A percentile compares a stretch with the other conserved stretches of the same genome.
Conservation (phyloP, 2,888 invertebrate genomes). For the Drosophila ezoana region DNA sequence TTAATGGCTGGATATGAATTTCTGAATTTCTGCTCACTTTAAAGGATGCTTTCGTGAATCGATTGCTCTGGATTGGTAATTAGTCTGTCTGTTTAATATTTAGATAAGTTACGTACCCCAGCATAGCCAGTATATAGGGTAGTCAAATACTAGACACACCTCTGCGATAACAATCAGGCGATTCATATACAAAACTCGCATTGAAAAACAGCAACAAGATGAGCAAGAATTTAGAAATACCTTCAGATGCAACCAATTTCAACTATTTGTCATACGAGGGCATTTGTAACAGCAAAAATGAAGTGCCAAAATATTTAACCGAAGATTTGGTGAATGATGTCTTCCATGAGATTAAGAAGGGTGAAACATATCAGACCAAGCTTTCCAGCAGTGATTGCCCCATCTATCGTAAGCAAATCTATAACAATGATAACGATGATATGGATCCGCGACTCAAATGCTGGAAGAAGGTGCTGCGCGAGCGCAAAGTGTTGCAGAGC, state of each 20-base stretch:
- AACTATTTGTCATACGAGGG: constrained; percentile 6
- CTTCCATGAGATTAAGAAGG: constrained; percentile 20
- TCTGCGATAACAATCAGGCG: not conserved
- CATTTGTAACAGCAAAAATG: not conserved
- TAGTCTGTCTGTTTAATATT: too few relatives aligned
- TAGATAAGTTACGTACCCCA: too few relatives aligned
- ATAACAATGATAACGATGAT: constrained; percentile 38
- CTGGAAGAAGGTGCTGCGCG: constrained; percentile 67
- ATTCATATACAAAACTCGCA: not conserved
- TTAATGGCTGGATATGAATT: too few relatives aligned
- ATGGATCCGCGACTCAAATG: constrained; percentile 71
- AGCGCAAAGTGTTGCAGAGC: constrained; percentile 53
- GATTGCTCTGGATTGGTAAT: too few relatives aligned
- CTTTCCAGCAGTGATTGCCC: constrained; percentile 18
- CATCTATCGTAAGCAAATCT: not conserved
- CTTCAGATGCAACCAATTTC: not conserved
- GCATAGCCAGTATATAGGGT: too few relatives aligned
- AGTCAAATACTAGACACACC: not conserved
- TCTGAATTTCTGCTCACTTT: too few relatives aligned
- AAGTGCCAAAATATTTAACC: constrained; percentile 7
- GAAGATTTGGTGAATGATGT: constrained; percentile 33
- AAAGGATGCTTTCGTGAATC: too few relatives aligned
- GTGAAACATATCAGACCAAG: not conserved
- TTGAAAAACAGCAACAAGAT: constrained; percentile 7
- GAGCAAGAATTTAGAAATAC: not conserved